Base-by-base conservation (phyloP, 2,113 vertebrate genomes). In the Tyrannus savana region DNA sequence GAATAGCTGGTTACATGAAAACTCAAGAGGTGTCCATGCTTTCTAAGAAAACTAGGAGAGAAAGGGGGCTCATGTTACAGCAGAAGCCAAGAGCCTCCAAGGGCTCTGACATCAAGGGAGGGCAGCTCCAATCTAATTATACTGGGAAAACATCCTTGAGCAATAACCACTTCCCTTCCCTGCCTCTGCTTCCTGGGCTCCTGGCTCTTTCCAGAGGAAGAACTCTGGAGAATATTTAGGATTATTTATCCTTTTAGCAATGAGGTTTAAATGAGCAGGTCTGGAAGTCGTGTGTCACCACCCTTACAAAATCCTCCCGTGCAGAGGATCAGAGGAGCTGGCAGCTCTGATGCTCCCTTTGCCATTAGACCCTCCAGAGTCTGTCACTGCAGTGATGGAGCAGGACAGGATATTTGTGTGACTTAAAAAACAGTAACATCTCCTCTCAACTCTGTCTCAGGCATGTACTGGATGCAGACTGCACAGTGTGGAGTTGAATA, bases 401-500 rank as follows among this genome's bases (percentile, higher is more conserved):
- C 18, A 59, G 74, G 19, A 60, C 44, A 17, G 58, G 49, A 14
- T 28, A 58, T 37, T 69, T 33, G 13, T 27, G 44, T 24, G 10
- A 31, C 46, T 68, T 76, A 13, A 39, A 76, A 87, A 88, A 10
- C 33, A 37, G 0, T 27, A 76, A 39, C n/a, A 33, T 28, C 59
- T 71, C 27, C 56, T 14, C 24, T 59, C 12, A 53, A 44, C 42
- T 28, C 66, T 39, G 37, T 37, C 35, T 76, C n/a, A 10, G 52
- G 44, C 30, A 41, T 1, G 3, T 41, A 23, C 11, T 41, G 8
- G 52, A 62, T 25, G 35, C 50, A 31, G 47, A 37, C 17, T 50
- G n/a, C 30, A 60, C 14, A 64, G 31, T 0, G 0, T 9, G 14
- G 41, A 25, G 42, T 19, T 60, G 15, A 66, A n/a, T 13, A 53